Evolutionary conservation across 2,113 vertebrate species (phyloP).

Genomic region (Myiopsitta monachus): DNA sequence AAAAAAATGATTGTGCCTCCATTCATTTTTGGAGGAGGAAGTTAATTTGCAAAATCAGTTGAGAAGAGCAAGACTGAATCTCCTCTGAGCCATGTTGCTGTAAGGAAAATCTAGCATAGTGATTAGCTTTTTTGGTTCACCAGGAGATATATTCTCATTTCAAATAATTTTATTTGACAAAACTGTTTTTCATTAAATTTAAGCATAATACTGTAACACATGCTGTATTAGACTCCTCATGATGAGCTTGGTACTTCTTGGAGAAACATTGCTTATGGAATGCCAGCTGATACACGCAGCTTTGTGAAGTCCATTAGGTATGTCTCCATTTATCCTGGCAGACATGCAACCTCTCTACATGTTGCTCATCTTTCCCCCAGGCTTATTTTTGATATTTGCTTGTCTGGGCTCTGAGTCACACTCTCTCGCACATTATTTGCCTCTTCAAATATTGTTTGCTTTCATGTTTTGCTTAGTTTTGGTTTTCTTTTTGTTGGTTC

Average conservation of each 20-base stretch:
- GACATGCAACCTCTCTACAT: neutral
- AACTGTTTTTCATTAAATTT: neutral
- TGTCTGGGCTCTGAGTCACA: neutral
- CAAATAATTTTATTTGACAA: neutral
- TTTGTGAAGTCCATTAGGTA: neutral
- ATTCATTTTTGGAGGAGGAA: neutral
- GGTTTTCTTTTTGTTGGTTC: neutral
- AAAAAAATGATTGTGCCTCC: neutral
- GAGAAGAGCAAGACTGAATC: neutral
- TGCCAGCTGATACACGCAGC: neutral
- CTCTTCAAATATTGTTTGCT: neutral
- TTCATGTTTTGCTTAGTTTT: neutral
- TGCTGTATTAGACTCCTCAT: neutral
- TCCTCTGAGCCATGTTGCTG: neutral
- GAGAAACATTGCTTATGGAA: neutral
- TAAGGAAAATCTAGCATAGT: neutral
- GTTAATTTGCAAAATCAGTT: conserved; percentile 7
- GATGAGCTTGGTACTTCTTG: neutral
- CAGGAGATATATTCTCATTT: neutral
- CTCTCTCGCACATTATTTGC: neutral
- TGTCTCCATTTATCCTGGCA: neutral
- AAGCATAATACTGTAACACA: neutral
- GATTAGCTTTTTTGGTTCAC: neutral
- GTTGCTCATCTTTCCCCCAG: neutral
- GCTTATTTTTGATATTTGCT: neutral